Evolutionary conservation across 2,797 vertebrate genomes (phyloP).

Genomic region (Cynopterus sphinx): DNA sequence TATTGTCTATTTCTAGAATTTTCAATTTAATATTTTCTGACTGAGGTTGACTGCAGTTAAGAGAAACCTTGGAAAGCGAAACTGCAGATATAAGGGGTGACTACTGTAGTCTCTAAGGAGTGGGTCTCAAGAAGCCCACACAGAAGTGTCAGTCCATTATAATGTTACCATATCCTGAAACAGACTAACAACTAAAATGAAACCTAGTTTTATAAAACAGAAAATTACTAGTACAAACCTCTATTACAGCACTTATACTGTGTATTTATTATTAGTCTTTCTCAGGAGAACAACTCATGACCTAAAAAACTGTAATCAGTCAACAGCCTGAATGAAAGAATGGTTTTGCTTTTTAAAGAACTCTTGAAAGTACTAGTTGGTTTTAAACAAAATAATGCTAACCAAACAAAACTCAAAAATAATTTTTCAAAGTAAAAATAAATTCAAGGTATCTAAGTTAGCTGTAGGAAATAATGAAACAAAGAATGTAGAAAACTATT

Average conservation of each 20-base stretch:
- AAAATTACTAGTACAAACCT: not conserved
- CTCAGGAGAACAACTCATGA: slow-evolving; percentile 1
- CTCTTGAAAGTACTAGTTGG: not conserved
- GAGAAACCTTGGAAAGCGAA: not conserved
- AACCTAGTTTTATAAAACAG: not conserved
- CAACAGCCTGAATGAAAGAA: not conserved
- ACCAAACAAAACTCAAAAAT: slow-evolving; percentile 11
- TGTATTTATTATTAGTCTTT: not conserved
- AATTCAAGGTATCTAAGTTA: slow-evolving; percentile 14
- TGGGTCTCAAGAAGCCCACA: not conserved
- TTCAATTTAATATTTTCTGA: not conserved
- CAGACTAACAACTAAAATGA: slow-evolving; percentile 11
- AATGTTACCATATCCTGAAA: not conserved
- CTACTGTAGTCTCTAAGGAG: not conserved
- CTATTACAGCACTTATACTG: not conserved
- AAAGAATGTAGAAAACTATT: not conserved
- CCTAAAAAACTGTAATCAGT: not conserved
- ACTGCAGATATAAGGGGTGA: not conserved
- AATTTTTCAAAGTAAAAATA: slow-evolving; percentile 44
- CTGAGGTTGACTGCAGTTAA: not conserved
- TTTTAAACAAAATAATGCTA: slow-evolving; percentile 46
- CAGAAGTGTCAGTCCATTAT: not conserved
- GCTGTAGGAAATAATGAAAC: not conserved
- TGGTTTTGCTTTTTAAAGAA: not conserved
- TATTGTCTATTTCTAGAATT: not conserved